Conservation (phyloP, 2,797 vertebrate genomes). For the Macropodus opercularis region DNA sequence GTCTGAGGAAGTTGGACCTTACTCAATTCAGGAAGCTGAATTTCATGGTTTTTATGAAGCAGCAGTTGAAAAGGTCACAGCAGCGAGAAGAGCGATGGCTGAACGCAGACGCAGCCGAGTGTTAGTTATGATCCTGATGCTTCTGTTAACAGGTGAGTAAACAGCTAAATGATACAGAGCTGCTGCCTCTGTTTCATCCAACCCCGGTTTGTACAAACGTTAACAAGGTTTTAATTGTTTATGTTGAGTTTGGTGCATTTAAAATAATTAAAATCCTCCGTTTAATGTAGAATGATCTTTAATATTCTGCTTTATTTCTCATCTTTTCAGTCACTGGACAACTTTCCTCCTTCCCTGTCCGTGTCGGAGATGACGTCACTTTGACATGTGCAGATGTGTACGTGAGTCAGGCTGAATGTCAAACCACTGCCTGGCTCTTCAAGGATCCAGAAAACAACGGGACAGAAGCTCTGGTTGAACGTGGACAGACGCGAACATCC, state of each 20-base stretch:
- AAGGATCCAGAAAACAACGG: fast-evolving
- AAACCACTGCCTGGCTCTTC: background rate
- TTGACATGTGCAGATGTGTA: background rate
- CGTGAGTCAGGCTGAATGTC: background rate
- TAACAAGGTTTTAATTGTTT: too few relatives aligned
- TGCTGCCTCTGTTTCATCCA: too few relatives aligned
- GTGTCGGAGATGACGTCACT: constrained; percentile 1
- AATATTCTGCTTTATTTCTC: background rate
- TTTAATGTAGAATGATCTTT: too few relatives aligned
- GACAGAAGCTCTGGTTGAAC: too few relatives aligned
- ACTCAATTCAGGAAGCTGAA: too few relatives aligned
- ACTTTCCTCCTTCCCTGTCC: fast-evolving
- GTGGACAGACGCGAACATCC: background rate
- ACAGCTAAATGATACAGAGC: too few relatives aligned
- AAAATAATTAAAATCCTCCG: too few relatives aligned
- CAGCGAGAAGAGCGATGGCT: background rate
- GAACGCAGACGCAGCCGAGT: background rate
- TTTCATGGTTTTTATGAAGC: too few relatives aligned
- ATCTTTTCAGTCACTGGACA: background rate
- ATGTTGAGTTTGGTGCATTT: too few relatives aligned
- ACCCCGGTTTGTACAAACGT: too few relatives aligned
- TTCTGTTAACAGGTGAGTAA: constrained; percentile 3
- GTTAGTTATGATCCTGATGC: background rate
- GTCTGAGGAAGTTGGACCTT: too few relatives aligned
- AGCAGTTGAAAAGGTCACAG: background rate